A percentile compares a stretch with the other conserved stretches of the same genome.
phyloP scores from a whole-genome alignment of 2,888 invertebrate species.

The Dryococelus australis region DNA sequence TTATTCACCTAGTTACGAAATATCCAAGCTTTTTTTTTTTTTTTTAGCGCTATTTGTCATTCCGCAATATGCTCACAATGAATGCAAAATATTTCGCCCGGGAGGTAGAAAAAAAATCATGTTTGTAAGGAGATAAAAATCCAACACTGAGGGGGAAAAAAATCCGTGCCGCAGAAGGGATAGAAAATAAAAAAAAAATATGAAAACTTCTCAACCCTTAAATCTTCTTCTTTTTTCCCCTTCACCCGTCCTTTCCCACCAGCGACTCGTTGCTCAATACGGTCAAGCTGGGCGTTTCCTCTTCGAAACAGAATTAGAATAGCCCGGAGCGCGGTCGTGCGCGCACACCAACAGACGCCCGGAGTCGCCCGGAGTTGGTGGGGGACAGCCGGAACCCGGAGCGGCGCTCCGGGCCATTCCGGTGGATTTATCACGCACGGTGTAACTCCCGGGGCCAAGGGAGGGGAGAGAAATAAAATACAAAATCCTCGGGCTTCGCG shows the following conservation, averaged over 20 bases:
- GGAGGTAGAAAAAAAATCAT: not conserved
- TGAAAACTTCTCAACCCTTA: constrained; percentile 12
- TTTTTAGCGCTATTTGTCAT: not conserved
- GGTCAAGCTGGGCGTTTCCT: not conserved
- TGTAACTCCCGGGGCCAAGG: too few relatives aligned
- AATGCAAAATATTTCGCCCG: not conserved
- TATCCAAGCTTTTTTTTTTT: not conserved
- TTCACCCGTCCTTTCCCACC: not conserved
- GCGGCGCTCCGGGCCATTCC: not conserved
- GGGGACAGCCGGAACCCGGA: not conserved
- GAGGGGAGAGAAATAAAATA: too few relatives aligned
- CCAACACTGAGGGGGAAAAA: not conserved
- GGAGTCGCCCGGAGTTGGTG: not conserved
- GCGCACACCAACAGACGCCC: not conserved
- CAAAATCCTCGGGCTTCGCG: too few relatives aligned
- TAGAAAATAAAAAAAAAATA: not conserved
- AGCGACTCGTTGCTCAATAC: not conserved
- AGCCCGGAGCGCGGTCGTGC: not conserved
- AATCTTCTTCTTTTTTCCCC: not conserved
- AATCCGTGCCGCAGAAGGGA: not conserved
- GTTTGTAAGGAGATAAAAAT: not conserved
- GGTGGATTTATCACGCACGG: not conserved
- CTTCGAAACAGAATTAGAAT: not conserved
- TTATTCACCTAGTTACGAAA: too few relatives aligned
- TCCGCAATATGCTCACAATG: not conserved